A percentile compares a stretch with the other conserved stretches of the same genome.
Evolutionary conservation across 2,113 vertebrate species (phyloP).

Genomic region (Dromas ardeola): DNA sequence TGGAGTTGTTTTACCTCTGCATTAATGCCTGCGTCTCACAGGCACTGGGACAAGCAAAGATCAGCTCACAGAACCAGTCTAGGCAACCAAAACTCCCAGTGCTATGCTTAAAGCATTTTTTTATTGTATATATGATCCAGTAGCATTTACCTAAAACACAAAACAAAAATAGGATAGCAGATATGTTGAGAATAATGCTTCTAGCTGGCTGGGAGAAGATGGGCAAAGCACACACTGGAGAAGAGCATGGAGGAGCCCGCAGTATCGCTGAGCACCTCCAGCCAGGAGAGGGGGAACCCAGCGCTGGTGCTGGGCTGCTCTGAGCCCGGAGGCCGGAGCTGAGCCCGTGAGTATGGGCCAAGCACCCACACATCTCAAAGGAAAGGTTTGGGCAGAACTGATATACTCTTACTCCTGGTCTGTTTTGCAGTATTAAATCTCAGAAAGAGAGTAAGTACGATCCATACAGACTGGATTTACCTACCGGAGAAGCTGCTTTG

Average conservation of each 20-base stretch:
- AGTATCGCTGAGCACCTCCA: not conserved
- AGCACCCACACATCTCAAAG: not conserved
- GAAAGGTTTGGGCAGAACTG: not conserved
- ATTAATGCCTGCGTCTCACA: not conserved
- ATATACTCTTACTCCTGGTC: not conserved
- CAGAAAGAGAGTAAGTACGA: not conserved
- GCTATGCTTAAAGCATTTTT: not conserved
- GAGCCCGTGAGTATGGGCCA: not conserved
- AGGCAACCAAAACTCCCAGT: not conserved
- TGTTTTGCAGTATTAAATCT: not conserved
- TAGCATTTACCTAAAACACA: not conserved
- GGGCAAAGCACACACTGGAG: not conserved
- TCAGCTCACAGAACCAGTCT: not conserved
- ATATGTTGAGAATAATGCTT: not conserved
- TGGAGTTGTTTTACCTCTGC: not conserved
- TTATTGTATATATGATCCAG: not conserved
- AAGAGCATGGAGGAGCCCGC: not conserved
- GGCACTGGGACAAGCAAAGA: not conserved
- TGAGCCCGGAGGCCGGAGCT: accelerated
- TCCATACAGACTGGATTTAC: not conserved
- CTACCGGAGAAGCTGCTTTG: not conserved
- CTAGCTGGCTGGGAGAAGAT: not conserved
- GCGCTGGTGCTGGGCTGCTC: not conserved
- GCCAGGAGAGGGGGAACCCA: accelerated
- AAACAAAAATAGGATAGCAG: not conserved